Base-by-base conservation (phyloP, 2,113 vertebrate genomes). In the Scomber japonicus region DNA sequence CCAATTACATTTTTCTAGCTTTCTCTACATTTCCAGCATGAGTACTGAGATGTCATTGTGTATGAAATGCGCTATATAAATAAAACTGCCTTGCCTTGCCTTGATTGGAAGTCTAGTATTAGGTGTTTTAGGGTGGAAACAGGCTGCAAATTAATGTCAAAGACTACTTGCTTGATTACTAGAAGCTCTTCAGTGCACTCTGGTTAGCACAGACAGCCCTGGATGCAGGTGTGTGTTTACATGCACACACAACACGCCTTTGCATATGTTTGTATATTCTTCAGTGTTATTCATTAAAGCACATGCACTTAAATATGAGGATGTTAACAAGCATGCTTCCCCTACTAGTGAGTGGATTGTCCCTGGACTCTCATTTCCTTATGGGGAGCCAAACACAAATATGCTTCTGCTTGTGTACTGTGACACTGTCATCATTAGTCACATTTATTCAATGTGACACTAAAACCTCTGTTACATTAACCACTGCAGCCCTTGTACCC, bases 341-440 rank as follows among this genome's bases (percentile, higher is more conserved):
- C 85, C 78, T 75, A 76, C 45, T 86, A 66, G 57, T 84, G 71
- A 80, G 51, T n/a, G 63, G 74, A 78, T 54, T 72, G 69, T 91
- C 85, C 86, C 75, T 63, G 68, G 86, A 84, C 31, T 31, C 46
- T 77, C 12, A 16, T 85, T 73, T 85, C 72, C 79, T 71, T 81
- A 45, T 51, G 56, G 80, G 69, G 54, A 54, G 71, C 74, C 65
- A 61, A 78, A 74, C 51, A 9, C 75, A 88, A 89, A 91, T 79
- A 79, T 75, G 82, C 74, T 71, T 65, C 16, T 56, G 59, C 60
- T 68, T 3, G 5, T 80, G 86, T 71, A 62, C 65, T 67, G 63
- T 86, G 83, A 87, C 80, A 86, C 67, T 55, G 56, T 82, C 84
- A 81, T 90, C 82, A 91, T 91, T 89, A 87, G 85, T 89, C 83